A percentile compares a stretch with the other conserved stretches of the same genome.
phyloP scores from a whole-genome alignment of 2,797 vertebrate species.

The Pseudocheirus occidentalis region DNA sequence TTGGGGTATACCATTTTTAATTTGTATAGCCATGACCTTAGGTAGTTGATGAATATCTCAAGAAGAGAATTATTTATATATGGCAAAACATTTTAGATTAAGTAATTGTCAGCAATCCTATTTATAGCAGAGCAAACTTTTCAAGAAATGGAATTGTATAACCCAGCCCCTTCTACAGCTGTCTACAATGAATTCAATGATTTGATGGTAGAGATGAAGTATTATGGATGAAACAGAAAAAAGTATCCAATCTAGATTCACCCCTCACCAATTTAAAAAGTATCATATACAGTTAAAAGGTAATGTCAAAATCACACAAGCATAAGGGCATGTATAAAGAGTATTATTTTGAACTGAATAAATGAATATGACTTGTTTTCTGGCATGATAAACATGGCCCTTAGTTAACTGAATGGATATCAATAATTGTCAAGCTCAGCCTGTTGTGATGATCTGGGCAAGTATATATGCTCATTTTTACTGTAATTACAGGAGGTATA shows the following conservation, averaged over 20 bases:
- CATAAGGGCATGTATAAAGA: background rate
- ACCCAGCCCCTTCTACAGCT: background rate
- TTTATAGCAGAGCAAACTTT: background rate
- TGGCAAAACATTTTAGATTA: background rate
- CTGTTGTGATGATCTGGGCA: background rate
- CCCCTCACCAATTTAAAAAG: background rate
- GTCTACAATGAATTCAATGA: background rate
- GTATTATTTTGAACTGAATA: slow-evolving; percentile 11
- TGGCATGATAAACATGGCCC: background rate
- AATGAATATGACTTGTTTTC: background rate
- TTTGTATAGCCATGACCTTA: background rate
- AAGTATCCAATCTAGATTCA: background rate
- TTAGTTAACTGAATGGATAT: background rate
- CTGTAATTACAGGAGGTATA: background rate
- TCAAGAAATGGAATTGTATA: background rate
- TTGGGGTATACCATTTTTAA: background rate
- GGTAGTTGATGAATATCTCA: background rate
- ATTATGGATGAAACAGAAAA: slow-evolving; percentile 8
- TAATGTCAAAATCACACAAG: background rate
- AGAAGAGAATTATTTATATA: background rate
- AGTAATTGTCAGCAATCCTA: background rate
- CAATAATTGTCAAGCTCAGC: background rate
- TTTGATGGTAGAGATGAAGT: background rate
- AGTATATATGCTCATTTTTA: background rate
- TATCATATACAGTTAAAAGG: background rate